Conservation (phyloP, 2,113 vertebrate genomes). For the Hydrolagus affinis region DNA sequence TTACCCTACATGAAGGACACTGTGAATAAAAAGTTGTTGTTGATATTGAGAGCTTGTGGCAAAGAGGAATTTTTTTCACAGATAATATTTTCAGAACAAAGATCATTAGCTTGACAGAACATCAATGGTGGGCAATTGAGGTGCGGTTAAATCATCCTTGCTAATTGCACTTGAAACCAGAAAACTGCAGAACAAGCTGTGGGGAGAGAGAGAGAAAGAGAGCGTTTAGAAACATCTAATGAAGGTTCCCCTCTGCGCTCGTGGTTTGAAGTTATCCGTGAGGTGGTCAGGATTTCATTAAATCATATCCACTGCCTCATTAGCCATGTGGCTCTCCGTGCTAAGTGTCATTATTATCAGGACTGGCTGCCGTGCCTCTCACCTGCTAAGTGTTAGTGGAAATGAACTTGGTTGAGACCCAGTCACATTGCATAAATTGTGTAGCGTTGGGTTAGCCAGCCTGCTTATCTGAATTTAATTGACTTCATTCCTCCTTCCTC, state of each 20-base stretch:
- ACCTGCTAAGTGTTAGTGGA: neutral
- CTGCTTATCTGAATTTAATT: neutral
- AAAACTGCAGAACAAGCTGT: neutral
- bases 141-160: neutral
- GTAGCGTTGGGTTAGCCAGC: too few relatives aligned
- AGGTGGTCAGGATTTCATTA: neutral
- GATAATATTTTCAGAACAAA: neutral
- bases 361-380: neutral
- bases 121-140: neutral
- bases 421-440: neutral
- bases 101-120: neutral
- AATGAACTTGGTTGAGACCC: conserved; percentile 4
- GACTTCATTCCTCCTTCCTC: neutral
- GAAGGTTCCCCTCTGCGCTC: neutral
- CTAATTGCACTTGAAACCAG: conserved; percentile 15
- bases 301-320: neutral
- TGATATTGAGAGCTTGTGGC: too few relatives aligned
- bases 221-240: neutral
- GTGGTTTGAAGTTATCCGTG: conserved; percentile 7
- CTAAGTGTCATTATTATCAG: neutral
- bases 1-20: too few relatives aligned
- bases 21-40: too few relatives aligned
- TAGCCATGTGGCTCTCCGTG: neutral
- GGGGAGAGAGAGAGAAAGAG: neutral
- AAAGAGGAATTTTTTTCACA: neutral